Evolutionary conservation across 2,113 vertebrate species (phyloP).

Genomic region (Menidia beryllina): DNA sequence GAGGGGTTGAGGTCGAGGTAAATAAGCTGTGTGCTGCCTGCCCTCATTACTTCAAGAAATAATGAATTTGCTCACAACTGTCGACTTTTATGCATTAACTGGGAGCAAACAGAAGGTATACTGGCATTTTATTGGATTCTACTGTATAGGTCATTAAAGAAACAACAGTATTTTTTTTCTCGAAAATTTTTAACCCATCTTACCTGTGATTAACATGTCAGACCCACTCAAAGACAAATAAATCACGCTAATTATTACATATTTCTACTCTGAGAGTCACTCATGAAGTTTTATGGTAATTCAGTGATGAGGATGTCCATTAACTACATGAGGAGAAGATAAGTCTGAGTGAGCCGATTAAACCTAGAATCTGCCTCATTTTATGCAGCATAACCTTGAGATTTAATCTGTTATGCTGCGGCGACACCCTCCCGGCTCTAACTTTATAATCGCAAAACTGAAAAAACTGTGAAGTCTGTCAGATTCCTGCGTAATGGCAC

Average conservation of each 20-base stretch:
- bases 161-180: no score
- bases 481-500: constrained; percentile 59
- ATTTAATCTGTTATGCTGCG: constrained; percentile 34
- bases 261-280: constrained; percentile 5
- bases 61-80: constrained; percentile 20
- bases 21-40: no score
- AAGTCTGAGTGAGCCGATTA: constrained; percentile 42
- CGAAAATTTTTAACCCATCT: no score
- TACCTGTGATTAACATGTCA: no score
- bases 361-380: constrained; percentile 49
- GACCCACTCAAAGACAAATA: constrained; percentile 1
- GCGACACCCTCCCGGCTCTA: neutral
- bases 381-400: constrained; percentile 44
- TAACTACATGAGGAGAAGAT: constrained; percentile 16
- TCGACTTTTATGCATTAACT: constrained; percentile 13
- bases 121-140: neutral
- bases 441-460: constrained; percentile 25
- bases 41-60: constrained; percentile 11
- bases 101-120: constrained; percentile 4
- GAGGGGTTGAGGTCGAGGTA: no score
- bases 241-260: neutral
- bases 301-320: constrained; percentile 30
- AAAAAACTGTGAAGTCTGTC: constrained; percentile 39
- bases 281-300: constrained; percentile 22
- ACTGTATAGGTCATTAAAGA: neutral